A percentile compares a stretch with the other conserved stretches of the same genome.
Evolutionary conservation across 2,888 invertebrate genomes (phyloP).

Genomic region (Congeria kusceri): DNA sequence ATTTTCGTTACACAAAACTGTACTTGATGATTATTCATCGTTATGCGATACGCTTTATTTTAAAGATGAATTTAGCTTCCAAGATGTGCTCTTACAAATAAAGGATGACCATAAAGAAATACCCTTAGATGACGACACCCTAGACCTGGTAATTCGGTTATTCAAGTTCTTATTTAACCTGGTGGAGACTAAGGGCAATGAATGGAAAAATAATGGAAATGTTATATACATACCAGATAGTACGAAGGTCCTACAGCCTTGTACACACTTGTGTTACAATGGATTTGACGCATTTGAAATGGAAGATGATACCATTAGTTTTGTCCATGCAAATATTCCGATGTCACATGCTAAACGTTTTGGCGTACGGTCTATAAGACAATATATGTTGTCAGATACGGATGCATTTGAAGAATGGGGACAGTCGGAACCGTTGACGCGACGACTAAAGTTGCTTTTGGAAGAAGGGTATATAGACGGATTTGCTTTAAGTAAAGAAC

Average conservation of each 20-base stretch:
- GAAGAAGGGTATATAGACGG: slow-evolving; percentile 80
- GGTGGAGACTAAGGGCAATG: too few relatives aligned
- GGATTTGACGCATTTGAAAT: not conserved
- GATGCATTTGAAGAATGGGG: slow-evolving; percentile 72
- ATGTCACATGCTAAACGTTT: slow-evolving; percentile 68
- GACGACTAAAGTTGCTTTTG: slow-evolving; percentile 71
- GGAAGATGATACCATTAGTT: slow-evolving; percentile 61
- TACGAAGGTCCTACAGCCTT: slow-evolving; percentile 57
- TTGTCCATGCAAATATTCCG: slow-evolving; percentile 73
- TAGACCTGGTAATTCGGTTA: too few relatives aligned
- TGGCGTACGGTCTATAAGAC: slow-evolving; percentile 74
- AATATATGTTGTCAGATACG: slow-evolving; percentile 68
- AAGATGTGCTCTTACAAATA: too few relatives aligned
- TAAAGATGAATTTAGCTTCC: too few relatives aligned
- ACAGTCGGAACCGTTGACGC: slow-evolving; percentile 77
- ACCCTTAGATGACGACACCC: too few relatives aligned
- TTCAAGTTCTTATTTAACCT: too few relatives aligned
- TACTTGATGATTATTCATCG: too few relatives aligned
- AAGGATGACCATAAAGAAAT: too few relatives aligned
- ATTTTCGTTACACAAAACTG: too few relatives aligned
- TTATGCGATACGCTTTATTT: too few relatives aligned
- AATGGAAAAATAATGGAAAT: not conserved
- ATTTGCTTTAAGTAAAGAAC: slow-evolving; percentile 78
- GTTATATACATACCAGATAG: slow-evolving; percentile 67
- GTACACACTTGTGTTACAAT: slow-evolving; percentile 72